Conservation (phyloP, 2,113 vertebrate genomes). For the Vidua macroura region DNA sequence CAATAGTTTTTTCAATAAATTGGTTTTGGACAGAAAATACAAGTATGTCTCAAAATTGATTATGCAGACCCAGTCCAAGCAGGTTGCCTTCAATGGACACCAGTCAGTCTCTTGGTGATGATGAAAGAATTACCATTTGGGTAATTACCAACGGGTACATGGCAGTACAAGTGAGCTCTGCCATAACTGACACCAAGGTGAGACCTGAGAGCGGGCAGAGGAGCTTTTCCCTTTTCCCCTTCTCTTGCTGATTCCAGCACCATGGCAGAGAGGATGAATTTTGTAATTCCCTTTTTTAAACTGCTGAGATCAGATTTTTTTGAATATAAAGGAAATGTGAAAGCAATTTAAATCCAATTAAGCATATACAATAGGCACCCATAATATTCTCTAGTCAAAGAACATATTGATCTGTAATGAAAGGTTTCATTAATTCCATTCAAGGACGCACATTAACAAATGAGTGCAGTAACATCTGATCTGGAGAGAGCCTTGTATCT, state of each 20-base stretch:
- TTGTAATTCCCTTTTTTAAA: constrained; percentile 18
- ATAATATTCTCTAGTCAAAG: constrained; percentile 14
- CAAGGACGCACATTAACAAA: constrained; percentile 3
- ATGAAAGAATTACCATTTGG: neutral
- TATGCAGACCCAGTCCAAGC: neutral
- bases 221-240: neutral
- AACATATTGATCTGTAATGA: constrained; percentile 28
- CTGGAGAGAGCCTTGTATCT: neutral
- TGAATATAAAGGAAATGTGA: constrained; percentile 2
- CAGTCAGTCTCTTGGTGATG: neutral
- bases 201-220: neutral
- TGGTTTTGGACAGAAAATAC: neutral
- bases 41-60: neutral
- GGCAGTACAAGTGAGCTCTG: neutral
- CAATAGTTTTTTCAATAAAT: neutral
- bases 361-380: constrained; percentile 5
- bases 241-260: neutral
- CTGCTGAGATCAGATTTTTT: constrained; percentile 23
- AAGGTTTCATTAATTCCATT: constrained; percentile 48
- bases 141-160: neutral
- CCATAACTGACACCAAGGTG: neutral
- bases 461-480: constrained; percentile 8
- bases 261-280: neutral
- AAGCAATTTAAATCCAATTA: constrained; percentile 31
- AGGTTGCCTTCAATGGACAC: neutral